Conservation (phyloP, 2,888 invertebrate species). For the Amitus sp. region DNA sequence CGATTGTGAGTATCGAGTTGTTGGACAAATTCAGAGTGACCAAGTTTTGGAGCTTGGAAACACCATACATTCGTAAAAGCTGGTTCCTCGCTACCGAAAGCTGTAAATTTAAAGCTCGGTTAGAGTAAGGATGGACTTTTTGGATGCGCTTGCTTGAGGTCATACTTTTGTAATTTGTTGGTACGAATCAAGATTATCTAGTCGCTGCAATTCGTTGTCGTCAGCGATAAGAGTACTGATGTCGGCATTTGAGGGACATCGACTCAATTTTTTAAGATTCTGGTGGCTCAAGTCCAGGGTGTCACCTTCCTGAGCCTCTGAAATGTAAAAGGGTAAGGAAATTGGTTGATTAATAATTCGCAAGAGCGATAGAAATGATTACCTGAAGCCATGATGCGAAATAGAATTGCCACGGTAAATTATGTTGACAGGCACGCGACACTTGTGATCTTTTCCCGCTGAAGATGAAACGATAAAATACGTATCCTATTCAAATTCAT, state of each 20-base stretch:
- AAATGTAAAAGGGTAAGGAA: constrained; percentile 13
- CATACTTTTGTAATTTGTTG: constrained; percentile 81
- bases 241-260: constrained; percentile 76
- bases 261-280: constrained; percentile 83
- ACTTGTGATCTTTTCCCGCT: too few species aligned
- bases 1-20: constrained; percentile 89
- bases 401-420: constrained; percentile 45
- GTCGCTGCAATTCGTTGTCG: constrained; percentile 86
- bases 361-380: constrained; percentile 11
- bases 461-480: too few species aligned
- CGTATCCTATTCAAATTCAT: too few species aligned
- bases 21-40: constrained; percentile 85
- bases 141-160: too few species aligned
- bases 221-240: constrained; percentile 81
- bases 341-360: not conserved
- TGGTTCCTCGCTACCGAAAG: constrained; percentile 88
- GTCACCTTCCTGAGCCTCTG: constrained; percentile 61
- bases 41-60: constrained; percentile 81
- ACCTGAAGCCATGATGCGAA: constrained; percentile 61
- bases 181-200: constrained; percentile 89
- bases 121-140: too few species aligned
- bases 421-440: constrained; percentile 43
- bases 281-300: constrained; percentile 81
- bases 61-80: constrained; percentile 87
- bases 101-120: constrained; percentile 67